Percentiles rank a stretch among this genome's conserved stretches.
These are phyloP conservation scores for Scolanthus callimorphus DNA, from an alignment of 92 coral and sea anemone species.

Conservation along the genomic window DNA sequence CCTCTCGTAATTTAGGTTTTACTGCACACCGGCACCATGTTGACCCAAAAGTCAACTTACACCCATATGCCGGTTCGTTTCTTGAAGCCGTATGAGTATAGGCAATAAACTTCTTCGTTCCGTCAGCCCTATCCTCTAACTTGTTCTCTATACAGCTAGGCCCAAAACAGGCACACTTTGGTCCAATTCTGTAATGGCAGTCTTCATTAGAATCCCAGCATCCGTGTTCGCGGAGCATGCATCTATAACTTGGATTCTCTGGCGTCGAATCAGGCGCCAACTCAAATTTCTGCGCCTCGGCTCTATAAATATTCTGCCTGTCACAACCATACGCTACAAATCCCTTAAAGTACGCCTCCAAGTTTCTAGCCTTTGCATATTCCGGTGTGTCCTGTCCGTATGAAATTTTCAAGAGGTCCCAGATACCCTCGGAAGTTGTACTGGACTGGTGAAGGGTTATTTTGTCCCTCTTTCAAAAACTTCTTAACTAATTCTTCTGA, in stretches of 20 bases:
- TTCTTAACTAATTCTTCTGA: conserved; percentile 8
- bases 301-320: conserved; percentile 2
- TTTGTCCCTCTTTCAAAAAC: conserved; percentile 35
- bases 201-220: conserved; percentile 40
- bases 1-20: too few relatives aligned
- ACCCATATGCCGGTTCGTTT: neutral
- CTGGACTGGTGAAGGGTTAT: conserved; percentile 16
- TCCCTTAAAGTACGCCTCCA: conserved; percentile 51
- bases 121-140: neutral
- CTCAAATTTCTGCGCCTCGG: conserved; percentile 20
- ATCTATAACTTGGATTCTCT: conserved; percentile 20
- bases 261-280: conserved; percentile 15
- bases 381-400: conserved; percentile 5
- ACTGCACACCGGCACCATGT: neutral
- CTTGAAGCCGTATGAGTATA: neutral
- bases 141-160: neutral
- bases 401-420: neutral
- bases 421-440: conserved; percentile 12
- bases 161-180: neutral
- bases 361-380: conserved; percentile 27
- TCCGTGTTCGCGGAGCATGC: conserved; percentile 25
- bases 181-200: conserved; percentile 13
- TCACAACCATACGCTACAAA: conserved; percentile 37
- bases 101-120: neutral
- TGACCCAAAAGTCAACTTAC: neutral